These are phyloP conservation scores for Agriopis marginaria DNA, from an alignment of 2,888 invertebrate species.

Conservation along the genomic window DNA sequence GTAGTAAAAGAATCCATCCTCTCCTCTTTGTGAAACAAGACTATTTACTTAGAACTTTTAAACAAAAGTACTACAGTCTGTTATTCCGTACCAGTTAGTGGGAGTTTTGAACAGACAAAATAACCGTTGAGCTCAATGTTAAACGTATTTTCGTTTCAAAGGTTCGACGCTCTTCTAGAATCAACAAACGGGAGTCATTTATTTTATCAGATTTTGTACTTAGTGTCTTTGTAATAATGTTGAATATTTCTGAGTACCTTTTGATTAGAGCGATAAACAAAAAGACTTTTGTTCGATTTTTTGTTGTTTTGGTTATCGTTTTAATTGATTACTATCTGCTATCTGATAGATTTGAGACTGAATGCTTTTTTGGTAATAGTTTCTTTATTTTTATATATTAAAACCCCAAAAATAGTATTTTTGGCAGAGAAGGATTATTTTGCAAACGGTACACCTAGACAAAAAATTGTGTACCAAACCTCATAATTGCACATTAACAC, in stretches of 20 bases:
- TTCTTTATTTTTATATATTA: too few relatives aligned
- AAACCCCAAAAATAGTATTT: too few relatives aligned
- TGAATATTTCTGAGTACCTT: neutral
- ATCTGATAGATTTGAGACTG: too few relatives aligned
- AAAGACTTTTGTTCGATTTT: too few relatives aligned
- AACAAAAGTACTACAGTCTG: slow-evolving; percentile 48
- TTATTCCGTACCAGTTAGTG: slow-evolving; percentile 46
- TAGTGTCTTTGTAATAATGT: neutral
- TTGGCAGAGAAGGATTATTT: too few relatives aligned
- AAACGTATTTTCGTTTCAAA: slow-evolving; percentile 39
- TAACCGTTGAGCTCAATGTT: slow-evolving; percentile 46
- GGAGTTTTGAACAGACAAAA: slow-evolving; percentile 51
- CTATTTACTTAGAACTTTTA: slow-evolving; percentile 53
- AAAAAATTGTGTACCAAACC: too few relatives aligned
- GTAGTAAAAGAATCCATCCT: slow-evolving; percentile 14
- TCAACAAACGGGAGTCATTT: slow-evolving; percentile 4
- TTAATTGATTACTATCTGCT: too few relatives aligned
- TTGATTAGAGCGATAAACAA: neutral
- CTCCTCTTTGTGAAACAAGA: slow-evolving; percentile 45
- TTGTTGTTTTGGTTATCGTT: too few relatives aligned
- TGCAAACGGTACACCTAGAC: too few relatives aligned
- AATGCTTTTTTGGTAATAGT: too few relatives aligned
- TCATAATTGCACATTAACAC: too few relatives aligned
- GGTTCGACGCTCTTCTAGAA: slow-evolving; percentile 20
- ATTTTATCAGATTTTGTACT: slow-evolving; percentile 3